A percentile compares a stretch with the other conserved stretches of the same genome.
Evolutionary conservation across 2,888 invertebrate species (phyloP).

Genomic region (Sesia bembeciformis): DNA sequence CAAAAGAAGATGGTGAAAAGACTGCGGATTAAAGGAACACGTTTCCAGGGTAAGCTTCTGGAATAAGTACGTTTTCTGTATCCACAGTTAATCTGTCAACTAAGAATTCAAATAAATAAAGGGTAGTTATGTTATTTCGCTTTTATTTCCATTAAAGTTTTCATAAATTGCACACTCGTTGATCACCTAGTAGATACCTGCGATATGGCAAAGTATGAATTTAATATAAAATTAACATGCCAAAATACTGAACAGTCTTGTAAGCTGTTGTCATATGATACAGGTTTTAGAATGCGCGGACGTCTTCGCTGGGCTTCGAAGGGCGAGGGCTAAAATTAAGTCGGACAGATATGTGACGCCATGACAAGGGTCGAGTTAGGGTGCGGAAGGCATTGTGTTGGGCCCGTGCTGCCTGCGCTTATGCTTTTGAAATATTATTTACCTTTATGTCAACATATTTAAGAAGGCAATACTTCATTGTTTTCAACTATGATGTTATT

Average conservation of each 20-base stretch:
- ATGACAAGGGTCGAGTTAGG: conserved; percentile 55
- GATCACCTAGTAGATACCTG: too few relatives aligned
- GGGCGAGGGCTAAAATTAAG: conserved; percentile 42
- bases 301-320: not conserved
- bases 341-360: conserved; percentile 56
- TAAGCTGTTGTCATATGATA: not conserved
- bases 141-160: too few relatives aligned
- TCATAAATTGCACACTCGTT: too few relatives aligned
- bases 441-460: not conserved
- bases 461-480: not conserved
- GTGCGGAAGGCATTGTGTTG: conserved; percentile 20
- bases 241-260: not conserved
- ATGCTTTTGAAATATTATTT: not conserved
- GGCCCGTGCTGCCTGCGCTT: not conserved
- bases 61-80: too few relatives aligned
- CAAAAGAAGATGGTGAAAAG: too few relatives aligned
- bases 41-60: too few relatives aligned
- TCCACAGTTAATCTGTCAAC: too few relatives aligned
- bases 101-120: too few relatives aligned
- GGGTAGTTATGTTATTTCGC: too few relatives aligned
- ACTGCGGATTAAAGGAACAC: too few relatives aligned
- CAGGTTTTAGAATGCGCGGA: not conserved
- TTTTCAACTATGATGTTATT: not conserved
- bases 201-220: too few relatives aligned
- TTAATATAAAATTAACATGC: too few relatives aligned